phyloP scores from a whole-genome alignment of 1,140 invertebrate species.

The Drosophila quadrilineata region DNA sequence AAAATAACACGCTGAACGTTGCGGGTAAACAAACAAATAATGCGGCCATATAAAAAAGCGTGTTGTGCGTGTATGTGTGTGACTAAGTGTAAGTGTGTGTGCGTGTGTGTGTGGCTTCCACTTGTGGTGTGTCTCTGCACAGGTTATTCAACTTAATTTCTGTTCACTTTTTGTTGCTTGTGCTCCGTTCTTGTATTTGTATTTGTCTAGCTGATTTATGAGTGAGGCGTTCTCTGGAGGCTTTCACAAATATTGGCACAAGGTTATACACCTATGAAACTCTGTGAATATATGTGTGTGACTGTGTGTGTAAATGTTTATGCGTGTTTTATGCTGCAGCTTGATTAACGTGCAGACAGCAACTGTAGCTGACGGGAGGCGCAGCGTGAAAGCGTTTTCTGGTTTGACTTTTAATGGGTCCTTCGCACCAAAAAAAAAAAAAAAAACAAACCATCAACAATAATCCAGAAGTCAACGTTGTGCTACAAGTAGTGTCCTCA shows the following conservation, averaged over 20 bases:
- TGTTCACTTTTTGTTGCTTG: slow-evolving; percentile 4
- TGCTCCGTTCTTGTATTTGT: slow-evolving; percentile 16
- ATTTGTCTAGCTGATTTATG: slow-evolving; percentile 75
- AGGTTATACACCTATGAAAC: slow-evolving; percentile 33
- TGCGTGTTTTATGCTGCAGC: slow-evolving; percentile 47
- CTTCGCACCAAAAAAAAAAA: slow-evolving; percentile 27
- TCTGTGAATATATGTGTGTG: background rate
- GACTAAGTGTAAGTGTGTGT: background rate
- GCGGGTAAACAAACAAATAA: slow-evolving; percentile 61
- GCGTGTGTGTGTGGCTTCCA: background rate
- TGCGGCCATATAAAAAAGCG: slow-evolving; percentile 31
- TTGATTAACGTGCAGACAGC: slow-evolving; percentile 55
- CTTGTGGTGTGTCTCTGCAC: slow-evolving; percentile 26
- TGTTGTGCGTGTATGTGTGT: background rate
- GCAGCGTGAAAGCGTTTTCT: slow-evolving; percentile 12
- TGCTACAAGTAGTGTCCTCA: slow-evolving; percentile 7
- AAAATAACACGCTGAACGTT: too few relatives aligned
- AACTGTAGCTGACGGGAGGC: slow-evolving; percentile 7
- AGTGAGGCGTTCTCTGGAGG: slow-evolving; percentile 31
- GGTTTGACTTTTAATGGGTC: slow-evolving; percentile 23
- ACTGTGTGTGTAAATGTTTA: slow-evolving; percentile 1
- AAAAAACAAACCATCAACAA: background rate
- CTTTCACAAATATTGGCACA: slow-evolving; percentile 59
- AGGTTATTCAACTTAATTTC: slow-evolving; percentile 64
- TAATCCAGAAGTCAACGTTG: background rate